Base-by-base conservation (phyloP, 2,888 invertebrate genomes). In the Acholoe squamosa region DNA sequence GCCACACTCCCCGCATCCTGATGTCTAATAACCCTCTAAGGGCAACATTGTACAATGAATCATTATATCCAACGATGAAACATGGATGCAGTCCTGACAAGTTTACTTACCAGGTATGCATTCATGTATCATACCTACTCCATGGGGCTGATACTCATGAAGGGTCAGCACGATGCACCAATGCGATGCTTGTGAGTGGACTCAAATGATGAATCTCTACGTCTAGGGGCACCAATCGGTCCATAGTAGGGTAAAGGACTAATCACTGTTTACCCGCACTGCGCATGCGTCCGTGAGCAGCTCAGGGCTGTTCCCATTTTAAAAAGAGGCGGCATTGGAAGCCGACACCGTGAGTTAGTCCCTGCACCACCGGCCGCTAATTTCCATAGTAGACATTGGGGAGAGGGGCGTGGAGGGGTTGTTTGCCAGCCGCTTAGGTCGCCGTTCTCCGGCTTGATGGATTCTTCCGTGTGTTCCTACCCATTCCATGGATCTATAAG, bases 261-360 rank as follows among this genome's bases (percentile, higher is more conserved):
- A n/a, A 80, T 80, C 80, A 43, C 80, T 43, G 80, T 80, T 80
- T 80, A 80, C 43, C 80, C 80, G 33, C 80, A 16, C 80, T 16
- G 80, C 34, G 43, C 80, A 80, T 43, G 80, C 80, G 16, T n/a
- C 16, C 7, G 7, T 67, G 67, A 67, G 67, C 67, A 22, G 67
- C 67, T 67, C 14, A 67, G 67, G n/a, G 67, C 67, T 67, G 67
- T n/a, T 67, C 71, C 19, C 61, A 71, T 71, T 71, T 71, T 3
- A 71, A 28, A 71, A 71, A 28, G 61, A 54, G 12, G 19, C 54
- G 54, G 61, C n/a, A n/a, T 22, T 25, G 31, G 71, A 71, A 71
- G 28, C 31, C 28, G 28, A 71, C 71, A 71, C 71, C 71, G 28
- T 14, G 71, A 71, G 71, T 71, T 71, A 25, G 1, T 71, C 71